Percentiles rank a stretch among this genome's conserved stretches.
Evolutionary conservation across 2,113 vertebrate species (phyloP).

Genomic region (Callocephalon fimbriatum): DNA sequence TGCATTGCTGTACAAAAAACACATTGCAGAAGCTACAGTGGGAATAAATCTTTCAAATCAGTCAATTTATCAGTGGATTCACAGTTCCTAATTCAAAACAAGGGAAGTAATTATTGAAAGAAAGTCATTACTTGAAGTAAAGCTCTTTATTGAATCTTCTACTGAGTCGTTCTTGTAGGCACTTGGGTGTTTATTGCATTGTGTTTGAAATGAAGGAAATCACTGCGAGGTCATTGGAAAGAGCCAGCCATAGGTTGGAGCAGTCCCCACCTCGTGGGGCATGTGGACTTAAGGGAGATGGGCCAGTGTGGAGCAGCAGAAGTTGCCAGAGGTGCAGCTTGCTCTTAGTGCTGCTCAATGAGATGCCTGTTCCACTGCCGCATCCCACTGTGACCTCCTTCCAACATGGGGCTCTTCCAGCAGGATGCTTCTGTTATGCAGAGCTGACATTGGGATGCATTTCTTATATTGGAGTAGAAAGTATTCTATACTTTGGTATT

Average conservation of each 20-base stretch:
- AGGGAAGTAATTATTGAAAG: not conserved
- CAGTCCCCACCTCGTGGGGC: rapidly evolving
- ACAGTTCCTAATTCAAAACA: not conserved
- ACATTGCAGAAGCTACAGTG: not conserved
- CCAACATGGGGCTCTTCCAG: rapidly evolving
- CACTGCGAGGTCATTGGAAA: rapidly evolving
- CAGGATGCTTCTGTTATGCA: not conserved
- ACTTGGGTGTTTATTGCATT: rapidly evolving
- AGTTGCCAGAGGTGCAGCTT: not conserved
- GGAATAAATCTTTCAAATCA: not conserved
- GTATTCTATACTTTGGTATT: not conserved
- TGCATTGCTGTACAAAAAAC: rapidly evolving
- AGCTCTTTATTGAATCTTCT: not conserved
- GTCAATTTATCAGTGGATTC: not conserved
- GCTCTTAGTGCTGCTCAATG: rapidly evolving
- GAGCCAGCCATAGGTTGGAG: rapidly evolving
- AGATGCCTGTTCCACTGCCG: not conserved
- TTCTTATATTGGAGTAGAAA: not conserved
- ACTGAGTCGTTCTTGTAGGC: rapidly evolving
- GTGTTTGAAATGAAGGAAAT: not conserved
- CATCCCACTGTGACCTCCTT: not conserved
- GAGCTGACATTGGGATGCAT: rapidly evolving
- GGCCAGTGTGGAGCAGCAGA: not conserved
- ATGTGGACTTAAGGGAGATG: rapidly evolving
- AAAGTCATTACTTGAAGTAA: not conserved